Base-by-base conservation (phyloP, 2,888 invertebrate genomes). In the Torymus aiolomorphi region DNA sequence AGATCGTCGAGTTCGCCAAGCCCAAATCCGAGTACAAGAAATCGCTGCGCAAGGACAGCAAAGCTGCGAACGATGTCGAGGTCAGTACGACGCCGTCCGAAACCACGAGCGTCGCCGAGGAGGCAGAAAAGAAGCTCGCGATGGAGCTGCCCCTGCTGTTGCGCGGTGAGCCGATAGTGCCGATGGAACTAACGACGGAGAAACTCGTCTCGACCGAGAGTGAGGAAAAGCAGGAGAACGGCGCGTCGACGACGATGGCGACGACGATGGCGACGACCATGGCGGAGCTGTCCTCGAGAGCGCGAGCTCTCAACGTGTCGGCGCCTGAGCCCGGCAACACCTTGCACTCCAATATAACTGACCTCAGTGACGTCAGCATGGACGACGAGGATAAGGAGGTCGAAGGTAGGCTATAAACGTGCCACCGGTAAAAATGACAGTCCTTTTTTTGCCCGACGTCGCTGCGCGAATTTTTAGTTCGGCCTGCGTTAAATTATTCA, bases 291-390 rank as follows among this genome's bases (percentile, higher is more conserved):
- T 80, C 82, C 12, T 83, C 86, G 71, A 86, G 73, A 85, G 90
- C 87, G 11, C 85, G 90, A 16, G 89, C 89, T 3, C 71, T 90
- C 56, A 88, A 89, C 73, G 86, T 90, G 16, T 86, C 89, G 4
- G 87, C 88, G 0, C 82, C 87, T 12, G 90, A 90, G 75, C 88
- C 88, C 5, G 86, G 84, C 11, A 90, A 90, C 83, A 88, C 87
- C 2, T 82, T 90, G 80, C 87, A 89, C 81, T 85, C 88, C n/a
- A 90, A 90, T 82, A 83, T 92, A 59, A 89, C 92, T 56, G 95
- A 96, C 89, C 91, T 96, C n/a, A 96, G 96, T 88, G 95, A 96
- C 88, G 95, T 96, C 20, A 95, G 93, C 85, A 93, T 96, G 92
- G 94, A 95, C 84, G 93, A 95, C 71, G 95, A 94, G 14, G 91